phyloP scores from a whole-genome alignment of 2,113 vertebrate species.

The Platichthys stellatus region DNA sequence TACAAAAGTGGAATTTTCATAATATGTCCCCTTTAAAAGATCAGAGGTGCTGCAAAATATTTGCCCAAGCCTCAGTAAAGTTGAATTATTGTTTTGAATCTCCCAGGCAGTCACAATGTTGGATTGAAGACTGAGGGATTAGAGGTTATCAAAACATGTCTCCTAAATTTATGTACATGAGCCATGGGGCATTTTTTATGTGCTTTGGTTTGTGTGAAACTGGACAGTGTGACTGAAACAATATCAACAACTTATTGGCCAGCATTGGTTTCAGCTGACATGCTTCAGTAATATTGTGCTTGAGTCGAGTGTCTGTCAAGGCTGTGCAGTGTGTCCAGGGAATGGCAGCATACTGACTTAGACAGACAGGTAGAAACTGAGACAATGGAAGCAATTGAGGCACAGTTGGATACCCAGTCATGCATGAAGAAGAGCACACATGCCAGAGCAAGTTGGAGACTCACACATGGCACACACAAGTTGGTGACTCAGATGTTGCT shows the following conservation, averaged over 20 bases:
- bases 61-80: neutral
- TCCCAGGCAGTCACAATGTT: neutral
- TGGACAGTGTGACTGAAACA: neutral
- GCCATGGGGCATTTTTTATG: neutral
- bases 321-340: slow-evolving; percentile 32
- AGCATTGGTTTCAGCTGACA: slow-evolving; percentile 18
- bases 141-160: neutral
- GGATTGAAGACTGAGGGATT: neutral
- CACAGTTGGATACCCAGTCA: slow-evolving; percentile 42
- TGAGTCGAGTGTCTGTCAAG: slow-evolving; percentile 29
- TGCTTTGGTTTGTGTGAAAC: neutral
- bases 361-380: slow-evolving; percentile 53
- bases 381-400: slow-evolving; percentile 46
- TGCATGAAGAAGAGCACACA: slow-evolving; percentile 47
- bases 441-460: slow-evolving; percentile 31
- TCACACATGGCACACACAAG: slow-evolving; percentile 17
- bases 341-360: slow-evolving; percentile 23
- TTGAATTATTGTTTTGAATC: neutral
- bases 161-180: neutral
- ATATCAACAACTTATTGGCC: neutral
- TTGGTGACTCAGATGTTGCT: slow-evolving; percentile 34
- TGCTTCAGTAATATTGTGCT: slow-evolving; percentile 23
- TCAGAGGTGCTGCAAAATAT: neutral
- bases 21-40: too few relatives aligned
- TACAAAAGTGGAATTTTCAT: too few relatives aligned